phyloP scores from a whole-genome alignment of 2,113 vertebrate genomes.

The Engystomops pustulosus region DNA sequence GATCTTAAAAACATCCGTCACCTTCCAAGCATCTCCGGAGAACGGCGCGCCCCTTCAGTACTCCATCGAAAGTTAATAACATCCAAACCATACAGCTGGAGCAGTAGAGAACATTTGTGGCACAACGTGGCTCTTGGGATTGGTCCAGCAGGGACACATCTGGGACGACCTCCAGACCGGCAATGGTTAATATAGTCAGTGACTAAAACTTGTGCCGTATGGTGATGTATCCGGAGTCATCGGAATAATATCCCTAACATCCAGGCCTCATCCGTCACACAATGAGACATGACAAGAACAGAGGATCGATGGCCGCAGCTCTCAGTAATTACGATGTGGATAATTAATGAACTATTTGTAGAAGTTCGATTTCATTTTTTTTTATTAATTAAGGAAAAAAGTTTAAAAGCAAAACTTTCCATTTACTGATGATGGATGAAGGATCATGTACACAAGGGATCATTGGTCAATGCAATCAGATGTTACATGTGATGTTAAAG shows the following conservation, averaged over 20 bases:
- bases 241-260: conserved; percentile 2
- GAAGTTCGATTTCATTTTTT: too few species aligned
- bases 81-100: too few species aligned
- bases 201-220: conserved; percentile 11
- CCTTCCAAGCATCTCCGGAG: too few species aligned
- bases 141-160: neutral
- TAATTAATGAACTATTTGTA: conserved; percentile 26
- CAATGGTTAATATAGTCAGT: neutral
- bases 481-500: too few species aligned
- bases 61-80: too few species aligned
- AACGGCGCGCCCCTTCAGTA: too few species aligned
- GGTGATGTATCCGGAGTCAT: conserved; percentile 25
- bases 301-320: neutral
- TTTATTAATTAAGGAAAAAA: conserved; percentile 9
- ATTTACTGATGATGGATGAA: neutral
- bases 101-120: too few species aligned
- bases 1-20: too few species aligned
- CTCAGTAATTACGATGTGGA: neutral
- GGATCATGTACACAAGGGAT: neutral
- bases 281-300: neutral
- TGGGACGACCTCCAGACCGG: neutral
- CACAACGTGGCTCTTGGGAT: too few species aligned
- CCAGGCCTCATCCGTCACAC: conserved; percentile 19
- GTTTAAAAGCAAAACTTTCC: neutral
- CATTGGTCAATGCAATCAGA: neutral